These are phyloP conservation scores for Ploceus nigricollis DNA, from an alignment of 2,113 vertebrate genomes.

Conservation along the genomic window DNA sequence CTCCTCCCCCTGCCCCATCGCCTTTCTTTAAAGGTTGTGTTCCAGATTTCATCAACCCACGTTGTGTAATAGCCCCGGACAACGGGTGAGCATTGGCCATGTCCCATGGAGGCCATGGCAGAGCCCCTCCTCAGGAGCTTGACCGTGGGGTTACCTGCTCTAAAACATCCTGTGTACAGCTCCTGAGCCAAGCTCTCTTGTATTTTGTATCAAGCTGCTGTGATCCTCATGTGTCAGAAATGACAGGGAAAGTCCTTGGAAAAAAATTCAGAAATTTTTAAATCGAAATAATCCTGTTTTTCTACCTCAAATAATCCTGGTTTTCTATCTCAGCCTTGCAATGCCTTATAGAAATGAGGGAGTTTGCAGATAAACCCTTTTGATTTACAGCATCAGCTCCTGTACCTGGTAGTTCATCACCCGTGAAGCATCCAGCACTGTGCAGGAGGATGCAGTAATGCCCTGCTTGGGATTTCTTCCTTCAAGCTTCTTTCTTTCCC, in stretches of 20 bases:
- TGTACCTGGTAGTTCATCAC: not conserved
- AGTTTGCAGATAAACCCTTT: not conserved
- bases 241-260: not conserved
- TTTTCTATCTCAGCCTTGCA: not conserved
- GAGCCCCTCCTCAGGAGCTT: not conserved
- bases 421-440: not conserved
- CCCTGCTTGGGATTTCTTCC: not conserved
- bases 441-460: not conserved
- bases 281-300: not conserved
- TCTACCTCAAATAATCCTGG: not conserved
- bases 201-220: not conserved
- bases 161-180: not conserved
- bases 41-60: conserved; percentile 53
- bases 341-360: not conserved
- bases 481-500: not conserved
- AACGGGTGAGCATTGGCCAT: not conserved
- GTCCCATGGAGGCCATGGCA: not conserved
- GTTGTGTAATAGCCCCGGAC: conserved; percentile 26
- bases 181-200: not conserved
- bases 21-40: conserved; percentile 49
- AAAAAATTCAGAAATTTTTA: not conserved
- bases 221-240: not conserved
- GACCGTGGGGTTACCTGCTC: not conserved
- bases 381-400: not conserved
- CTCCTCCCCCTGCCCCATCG: conserved; percentile 45